A percentile compares a stretch with the other conserved stretches of the same genome.
Evolutionary conservation across 2,888 invertebrate species (phyloP).

Genomic region (Polietes domitor): DNA sequence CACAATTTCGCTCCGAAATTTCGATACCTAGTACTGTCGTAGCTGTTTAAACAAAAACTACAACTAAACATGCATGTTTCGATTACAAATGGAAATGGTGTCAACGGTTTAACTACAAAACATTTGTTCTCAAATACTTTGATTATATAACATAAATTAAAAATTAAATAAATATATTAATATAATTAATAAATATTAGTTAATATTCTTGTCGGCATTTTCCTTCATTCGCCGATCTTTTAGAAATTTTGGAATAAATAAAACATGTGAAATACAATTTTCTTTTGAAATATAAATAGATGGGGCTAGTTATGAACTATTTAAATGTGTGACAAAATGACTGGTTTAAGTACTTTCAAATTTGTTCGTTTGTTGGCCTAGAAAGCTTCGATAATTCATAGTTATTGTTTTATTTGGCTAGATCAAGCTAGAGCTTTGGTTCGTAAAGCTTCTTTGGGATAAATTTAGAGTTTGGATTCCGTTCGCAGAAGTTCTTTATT

Average conservation of each 20-base stretch:
- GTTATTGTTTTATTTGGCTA: slow-evolving; percentile 10
- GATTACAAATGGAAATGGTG: neutral
- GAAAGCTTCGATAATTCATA: slow-evolving; percentile 14
- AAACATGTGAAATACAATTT: neutral
- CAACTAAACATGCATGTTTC: too few relatives aligned
- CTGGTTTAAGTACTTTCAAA: neutral
- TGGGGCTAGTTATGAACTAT: neutral
- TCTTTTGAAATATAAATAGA: slow-evolving; percentile 1
- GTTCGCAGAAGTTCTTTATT: slow-evolving; percentile 41
- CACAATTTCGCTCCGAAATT: too few relatives aligned
- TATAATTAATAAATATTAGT: too few relatives aligned
- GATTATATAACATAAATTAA: neutral
- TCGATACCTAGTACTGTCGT: too few relatives aligned
- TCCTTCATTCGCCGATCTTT: neutral
- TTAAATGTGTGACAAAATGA: neutral
- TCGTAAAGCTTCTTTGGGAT: slow-evolving; percentile 18
- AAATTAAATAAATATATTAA: neutral
- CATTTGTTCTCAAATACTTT: neutral
- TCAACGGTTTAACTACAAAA: neutral
- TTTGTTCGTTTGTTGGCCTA: slow-evolving; percentile 29
- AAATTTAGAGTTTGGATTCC: slow-evolving; percentile 50
- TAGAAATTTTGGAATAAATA: slow-evolving; percentile 3
- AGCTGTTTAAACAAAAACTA: too few relatives aligned
- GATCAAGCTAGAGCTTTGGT: neutral
- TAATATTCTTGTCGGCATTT: too few relatives aligned